Percentiles rank a stretch among this genome's conserved stretches.
These are phyloP conservation scores for Neomorphus geoffroyi DNA, from an alignment of 2,797 vertebrate species.

Conservation along the genomic window DNA sequence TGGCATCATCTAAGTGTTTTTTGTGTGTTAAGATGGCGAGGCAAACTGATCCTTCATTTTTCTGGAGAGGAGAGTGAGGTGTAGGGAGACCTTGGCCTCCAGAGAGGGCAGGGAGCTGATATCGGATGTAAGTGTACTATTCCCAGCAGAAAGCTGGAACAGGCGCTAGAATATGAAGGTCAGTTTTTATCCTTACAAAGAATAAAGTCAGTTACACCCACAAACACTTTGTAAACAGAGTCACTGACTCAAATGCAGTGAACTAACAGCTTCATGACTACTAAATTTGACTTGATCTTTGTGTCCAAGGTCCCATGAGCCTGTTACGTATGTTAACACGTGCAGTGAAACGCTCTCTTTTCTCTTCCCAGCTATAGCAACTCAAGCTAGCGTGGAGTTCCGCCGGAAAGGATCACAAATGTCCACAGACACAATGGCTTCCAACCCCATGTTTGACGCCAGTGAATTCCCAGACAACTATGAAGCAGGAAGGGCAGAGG, in stretches of 20 bases:
- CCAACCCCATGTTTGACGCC: conserved; percentile 90
- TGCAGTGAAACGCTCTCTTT: conserved; percentile 66
- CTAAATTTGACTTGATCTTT: conserved; percentile 83
- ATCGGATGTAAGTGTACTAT: not conserved
- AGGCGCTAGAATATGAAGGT: not conserved
- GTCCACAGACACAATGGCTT: conserved; percentile 94
- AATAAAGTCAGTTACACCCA: conserved; percentile 54
- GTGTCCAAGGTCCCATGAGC: conserved; percentile 87
- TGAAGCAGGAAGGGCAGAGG: conserved; percentile 93
- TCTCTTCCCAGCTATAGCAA: conserved; percentile 87
- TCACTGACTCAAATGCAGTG: conserved; percentile 63
- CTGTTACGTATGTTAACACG: conserved; percentile 53
- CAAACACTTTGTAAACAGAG: conserved; percentile 68
- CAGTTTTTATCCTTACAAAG: conserved; percentile 14
- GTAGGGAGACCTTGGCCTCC: not conserved
- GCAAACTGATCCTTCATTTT: not conserved
- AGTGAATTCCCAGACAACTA: conserved; percentile 96
- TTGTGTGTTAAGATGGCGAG: not conserved
- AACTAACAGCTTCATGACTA: conserved; percentile 69
- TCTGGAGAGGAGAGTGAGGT: not conserved
- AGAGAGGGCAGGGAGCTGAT: not conserved
- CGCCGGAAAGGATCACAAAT: conserved; percentile 94
- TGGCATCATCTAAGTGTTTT: not conserved
- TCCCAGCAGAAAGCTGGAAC: not conserved
- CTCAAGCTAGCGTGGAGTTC: conserved; percentile 91